Conservation (phyloP, 1,140 invertebrate species). For the Orussus abietinus region DNA sequence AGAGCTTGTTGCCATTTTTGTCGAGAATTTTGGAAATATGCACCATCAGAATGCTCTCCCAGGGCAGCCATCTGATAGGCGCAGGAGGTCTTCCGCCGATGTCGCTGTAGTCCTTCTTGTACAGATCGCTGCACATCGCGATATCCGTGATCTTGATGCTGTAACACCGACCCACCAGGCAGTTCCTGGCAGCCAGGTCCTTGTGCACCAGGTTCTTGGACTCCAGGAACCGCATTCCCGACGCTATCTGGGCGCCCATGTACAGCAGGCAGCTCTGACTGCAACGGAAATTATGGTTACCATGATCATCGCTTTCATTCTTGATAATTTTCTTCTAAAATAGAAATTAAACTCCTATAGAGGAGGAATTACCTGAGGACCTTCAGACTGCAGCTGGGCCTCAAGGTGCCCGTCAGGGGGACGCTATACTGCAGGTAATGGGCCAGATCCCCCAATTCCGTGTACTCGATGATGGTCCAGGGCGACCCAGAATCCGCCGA, state of each 20-base stretch:
- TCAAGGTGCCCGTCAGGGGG: constrained; percentile 40
- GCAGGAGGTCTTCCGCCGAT: constrained; percentile 64
- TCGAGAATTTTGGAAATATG: too few species aligned
- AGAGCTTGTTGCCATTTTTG: too few species aligned
- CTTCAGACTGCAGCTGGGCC: constrained; percentile 45
- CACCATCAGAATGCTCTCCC: constrained; percentile 81
- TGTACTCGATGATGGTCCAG: constrained; percentile 75
- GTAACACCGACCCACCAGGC: constrained; percentile 76
- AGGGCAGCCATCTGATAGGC: constrained; percentile 77
- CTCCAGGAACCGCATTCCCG: constrained; percentile 84
- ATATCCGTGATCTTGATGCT: constrained; percentile 85
- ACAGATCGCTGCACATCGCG: constrained; percentile 82
- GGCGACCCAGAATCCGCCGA: constrained; percentile 60
- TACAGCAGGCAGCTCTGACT: constrained; percentile 80
- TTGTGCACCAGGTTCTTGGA: constrained; percentile 74
- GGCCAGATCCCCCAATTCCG: constrained; percentile 74
- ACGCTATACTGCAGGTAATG: constrained; percentile 65
- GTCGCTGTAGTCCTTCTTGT: constrained; percentile 78
- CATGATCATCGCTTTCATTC: neutral
- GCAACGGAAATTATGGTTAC: constrained; percentile 30
- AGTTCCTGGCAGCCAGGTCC: constrained; percentile 78
- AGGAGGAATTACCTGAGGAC: constrained; percentile 43
- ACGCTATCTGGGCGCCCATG: constrained; percentile 81
- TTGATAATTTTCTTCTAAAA: constrained; percentile 6
- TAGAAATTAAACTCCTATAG: constrained; percentile 6